Evolutionary conservation across 2,888 invertebrate species (phyloP).

Genomic region (Thysanoteuthis rhombus): DNA sequence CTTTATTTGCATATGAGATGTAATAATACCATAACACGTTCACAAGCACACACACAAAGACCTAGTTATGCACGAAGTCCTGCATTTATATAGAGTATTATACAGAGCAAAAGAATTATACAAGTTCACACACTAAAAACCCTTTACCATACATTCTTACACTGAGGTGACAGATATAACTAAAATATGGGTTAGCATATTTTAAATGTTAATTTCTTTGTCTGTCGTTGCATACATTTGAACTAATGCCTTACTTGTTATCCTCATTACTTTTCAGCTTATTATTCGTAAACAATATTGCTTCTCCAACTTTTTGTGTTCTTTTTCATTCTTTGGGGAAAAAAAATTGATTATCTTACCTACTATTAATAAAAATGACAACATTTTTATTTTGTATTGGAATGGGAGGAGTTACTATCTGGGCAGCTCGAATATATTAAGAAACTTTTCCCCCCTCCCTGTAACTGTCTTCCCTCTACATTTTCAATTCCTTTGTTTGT

Average conservation of each 20-base stretch:
- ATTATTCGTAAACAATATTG: background rate
- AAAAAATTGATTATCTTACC: background rate
- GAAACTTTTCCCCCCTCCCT: background rate
- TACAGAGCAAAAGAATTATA: no score
- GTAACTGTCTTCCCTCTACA: background rate
- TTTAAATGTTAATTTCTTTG: background rate
- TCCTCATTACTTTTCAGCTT: no score
- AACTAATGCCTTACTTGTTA: no score
- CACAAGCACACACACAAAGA: no score
- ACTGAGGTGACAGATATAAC: background rate
- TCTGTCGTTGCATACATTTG: background rate
- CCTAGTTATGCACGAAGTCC: no score
- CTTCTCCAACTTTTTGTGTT: background rate
- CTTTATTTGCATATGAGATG: no score
- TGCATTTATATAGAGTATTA: no score
- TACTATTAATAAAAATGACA: background rate
- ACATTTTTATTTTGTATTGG: background rate
- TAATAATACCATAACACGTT: no score
- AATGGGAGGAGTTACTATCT: background rate
- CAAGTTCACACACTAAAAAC: no score
- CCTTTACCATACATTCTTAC: no score
- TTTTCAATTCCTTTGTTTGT: background rate
- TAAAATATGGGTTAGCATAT: background rate
- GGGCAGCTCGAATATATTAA: background rate
- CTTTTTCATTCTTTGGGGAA: background rate